Evolutionary conservation across 2,888 invertebrate genomes (phyloP).

Genomic region (Lithophane ornitopus): DNA sequence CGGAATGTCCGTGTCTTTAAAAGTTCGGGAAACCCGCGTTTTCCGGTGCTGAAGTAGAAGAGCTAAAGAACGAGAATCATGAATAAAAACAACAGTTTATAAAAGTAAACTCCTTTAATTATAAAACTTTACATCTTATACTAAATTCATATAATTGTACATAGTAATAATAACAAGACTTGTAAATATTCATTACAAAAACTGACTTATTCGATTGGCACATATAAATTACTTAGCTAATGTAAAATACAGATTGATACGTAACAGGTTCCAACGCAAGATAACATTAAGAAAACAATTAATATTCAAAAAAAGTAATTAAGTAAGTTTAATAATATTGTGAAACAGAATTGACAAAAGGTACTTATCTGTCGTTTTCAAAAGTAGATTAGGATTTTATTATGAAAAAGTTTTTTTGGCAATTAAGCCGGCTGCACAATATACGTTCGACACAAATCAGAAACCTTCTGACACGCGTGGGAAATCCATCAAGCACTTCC

Average conservation of each 20-base stretch:
- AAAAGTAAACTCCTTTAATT: slow-evolving; percentile 42
- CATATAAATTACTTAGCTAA: slow-evolving; percentile 70
- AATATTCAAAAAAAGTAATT: not conserved
- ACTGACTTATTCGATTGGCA: slow-evolving; percentile 76
- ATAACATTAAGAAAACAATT: slow-evolving; percentile 2
- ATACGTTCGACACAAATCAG: not conserved
- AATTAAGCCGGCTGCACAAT: not conserved
- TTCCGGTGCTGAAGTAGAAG: not conserved
- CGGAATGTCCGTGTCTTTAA: not conserved
- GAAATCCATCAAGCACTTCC: not conserved
- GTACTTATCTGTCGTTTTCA: not conserved
- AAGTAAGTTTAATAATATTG: not conserved
- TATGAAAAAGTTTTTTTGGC: too few relatives aligned
- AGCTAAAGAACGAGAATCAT: too few relatives aligned
- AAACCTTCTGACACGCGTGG: not conserved
- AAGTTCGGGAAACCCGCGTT: not conserved
- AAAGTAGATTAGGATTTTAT: not conserved
- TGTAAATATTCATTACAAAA: slow-evolving; percentile 50
- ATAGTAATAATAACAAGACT: slow-evolving; percentile 29
- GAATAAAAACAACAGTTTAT: slow-evolving; percentile 8
- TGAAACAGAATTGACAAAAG: not conserved
- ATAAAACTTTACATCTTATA: slow-evolving; percentile 30
- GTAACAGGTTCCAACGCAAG: slow-evolving; percentile 17
- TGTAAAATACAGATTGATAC: slow-evolving; percentile 29
- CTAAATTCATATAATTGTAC: slow-evolving; percentile 37